A percentile compares a stretch with the other conserved stretches of the same genome.
phyloP scores from a whole-genome alignment of 2,797 vertebrate genomes.

The Crocidura indochinensis region DNA sequence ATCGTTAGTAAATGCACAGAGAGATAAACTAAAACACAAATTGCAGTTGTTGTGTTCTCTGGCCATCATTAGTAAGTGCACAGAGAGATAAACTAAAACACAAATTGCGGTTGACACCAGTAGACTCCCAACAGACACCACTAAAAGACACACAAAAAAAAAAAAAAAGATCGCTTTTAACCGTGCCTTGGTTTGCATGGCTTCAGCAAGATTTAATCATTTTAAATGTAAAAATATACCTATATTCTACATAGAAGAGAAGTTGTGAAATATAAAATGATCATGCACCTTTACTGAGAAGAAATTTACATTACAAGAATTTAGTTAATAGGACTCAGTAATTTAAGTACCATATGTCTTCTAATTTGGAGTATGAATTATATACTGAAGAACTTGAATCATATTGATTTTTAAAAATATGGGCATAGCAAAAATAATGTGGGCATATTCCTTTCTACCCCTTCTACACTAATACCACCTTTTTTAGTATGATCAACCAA shows the following conservation, averaged over 20 bases:
- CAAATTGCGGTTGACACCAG: slow-evolving; percentile 30
- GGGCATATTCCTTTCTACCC: background rate
- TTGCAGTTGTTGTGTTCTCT: slow-evolving; percentile 29
- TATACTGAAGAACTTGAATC: background rate
- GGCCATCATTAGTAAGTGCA: slow-evolving; percentile 68
- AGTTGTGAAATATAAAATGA: slow-evolving; percentile 63
- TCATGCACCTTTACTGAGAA: slow-evolving; percentile 59
- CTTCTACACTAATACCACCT: slow-evolving; percentile 1
- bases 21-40: slow-evolving; percentile 43
- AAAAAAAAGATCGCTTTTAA: slow-evolving; percentile 73
- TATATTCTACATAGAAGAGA: slow-evolving; percentile 32
- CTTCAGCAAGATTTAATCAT: slow-evolving; percentile 70
- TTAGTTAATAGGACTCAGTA: slow-evolving; percentile 23
- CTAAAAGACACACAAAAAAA: background rate
- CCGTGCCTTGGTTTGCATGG: slow-evolving; percentile 76
- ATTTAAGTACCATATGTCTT: slow-evolving; percentile 55
- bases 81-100: slow-evolving; percentile 43
- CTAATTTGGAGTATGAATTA: background rate
- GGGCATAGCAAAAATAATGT: too few relatives aligned
- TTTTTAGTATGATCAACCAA: background rate
- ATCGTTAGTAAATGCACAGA: slow-evolving; percentile 67
- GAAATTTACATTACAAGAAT: slow-evolving; percentile 3
- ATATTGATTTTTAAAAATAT: background rate
- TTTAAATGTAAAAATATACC: slow-evolving; percentile 36
- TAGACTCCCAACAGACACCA: background rate